phyloP scores from a whole-genome alignment of 2,797 vertebrate species.

The Acipenser ruthenus region DNA sequence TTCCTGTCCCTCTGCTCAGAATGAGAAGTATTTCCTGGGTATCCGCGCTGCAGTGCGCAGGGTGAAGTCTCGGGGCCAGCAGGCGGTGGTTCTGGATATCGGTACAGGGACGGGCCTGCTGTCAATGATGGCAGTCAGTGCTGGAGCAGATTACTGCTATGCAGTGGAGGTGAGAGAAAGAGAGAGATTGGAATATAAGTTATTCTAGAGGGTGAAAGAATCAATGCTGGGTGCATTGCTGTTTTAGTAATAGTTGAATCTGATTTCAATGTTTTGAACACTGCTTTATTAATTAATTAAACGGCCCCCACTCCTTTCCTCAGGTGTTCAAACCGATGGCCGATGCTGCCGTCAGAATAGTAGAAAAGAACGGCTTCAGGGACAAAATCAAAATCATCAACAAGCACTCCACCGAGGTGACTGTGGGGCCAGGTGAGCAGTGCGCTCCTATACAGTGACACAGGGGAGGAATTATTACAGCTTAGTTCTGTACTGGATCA shows the following conservation, averaged over 20 bases:
- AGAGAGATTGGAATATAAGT: too few relatives aligned
- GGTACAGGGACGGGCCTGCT: conserved; percentile 92
- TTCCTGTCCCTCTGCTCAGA: conserved; percentile 50
- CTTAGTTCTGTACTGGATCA: too few relatives aligned
- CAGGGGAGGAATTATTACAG: too few relatives aligned
- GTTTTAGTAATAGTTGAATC: too few relatives aligned
- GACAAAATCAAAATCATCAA: conserved; percentile 89
- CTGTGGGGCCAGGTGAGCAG: conserved; percentile 76
- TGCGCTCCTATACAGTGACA: too few relatives aligned
- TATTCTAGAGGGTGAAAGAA: too few relatives aligned
- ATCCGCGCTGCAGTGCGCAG: conserved; percentile 79
- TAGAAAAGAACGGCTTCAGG: conserved; percentile 79
- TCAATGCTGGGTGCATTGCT: too few relatives aligned
- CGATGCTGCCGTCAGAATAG: conserved; percentile 75
- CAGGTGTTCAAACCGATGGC: conserved; percentile 97
- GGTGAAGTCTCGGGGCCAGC: conserved; percentile 75
- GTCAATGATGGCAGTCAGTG: conserved; percentile 91
- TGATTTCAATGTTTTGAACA: too few relatives aligned
- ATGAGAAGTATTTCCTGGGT: conserved; percentile 83
- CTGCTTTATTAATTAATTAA: too few relatives aligned
- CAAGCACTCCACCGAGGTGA: conserved; percentile 92
- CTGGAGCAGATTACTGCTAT: conserved; percentile 90
- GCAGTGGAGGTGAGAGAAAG: conserved; percentile 74
- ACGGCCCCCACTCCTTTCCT: too few relatives aligned
- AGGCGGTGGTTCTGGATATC: conserved; percentile 81